A percentile compares a stretch with the other conserved stretches of the same genome.
Conservation (phyloP, 2,113 vertebrate species). For the Carassius carassius region DNA sequence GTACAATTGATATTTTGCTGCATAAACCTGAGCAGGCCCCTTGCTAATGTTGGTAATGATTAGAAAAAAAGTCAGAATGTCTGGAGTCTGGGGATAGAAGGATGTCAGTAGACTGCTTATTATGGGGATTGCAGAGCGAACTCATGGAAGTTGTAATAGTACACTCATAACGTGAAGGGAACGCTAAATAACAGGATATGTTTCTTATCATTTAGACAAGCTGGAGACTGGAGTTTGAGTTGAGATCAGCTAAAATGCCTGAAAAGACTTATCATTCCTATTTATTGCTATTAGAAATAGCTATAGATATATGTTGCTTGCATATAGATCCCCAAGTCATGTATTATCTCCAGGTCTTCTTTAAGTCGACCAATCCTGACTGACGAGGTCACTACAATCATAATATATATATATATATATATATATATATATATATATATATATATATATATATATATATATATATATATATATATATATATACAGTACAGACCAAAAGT, state of each 20-base stretch:
- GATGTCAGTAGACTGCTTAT: neutral
- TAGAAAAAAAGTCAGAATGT: neutral
- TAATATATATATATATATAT: too few relatives aligned
- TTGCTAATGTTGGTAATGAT: neutral
- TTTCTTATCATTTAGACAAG: neutral
- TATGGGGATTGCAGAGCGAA: neutral
- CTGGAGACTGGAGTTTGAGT: neutral
- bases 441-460: too few relatives aligned
- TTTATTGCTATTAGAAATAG: neutral
- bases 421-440: too few relatives aligned
- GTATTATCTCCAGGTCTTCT: slow-evolving; percentile 43
- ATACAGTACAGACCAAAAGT: too few relatives aligned
- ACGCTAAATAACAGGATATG: neutral
- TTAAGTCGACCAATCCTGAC: slow-evolving; percentile 34
- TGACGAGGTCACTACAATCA: slow-evolving; percentile 30
- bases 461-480: too few relatives aligned
- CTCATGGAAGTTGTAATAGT: neutral
- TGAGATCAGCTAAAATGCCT: neutral
- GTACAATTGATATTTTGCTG: neutral
- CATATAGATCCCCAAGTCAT: neutral
- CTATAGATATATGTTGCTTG: neutral
- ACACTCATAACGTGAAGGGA: neutral
- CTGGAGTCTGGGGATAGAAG: neutral
- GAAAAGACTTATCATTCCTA: neutral
- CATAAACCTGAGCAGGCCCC: neutral